Evolutionary conservation across 2,113 vertebrate genomes (phyloP), one percentile per base, ranked within the genome.

Genomic region (Eclectus roratus): DNA sequence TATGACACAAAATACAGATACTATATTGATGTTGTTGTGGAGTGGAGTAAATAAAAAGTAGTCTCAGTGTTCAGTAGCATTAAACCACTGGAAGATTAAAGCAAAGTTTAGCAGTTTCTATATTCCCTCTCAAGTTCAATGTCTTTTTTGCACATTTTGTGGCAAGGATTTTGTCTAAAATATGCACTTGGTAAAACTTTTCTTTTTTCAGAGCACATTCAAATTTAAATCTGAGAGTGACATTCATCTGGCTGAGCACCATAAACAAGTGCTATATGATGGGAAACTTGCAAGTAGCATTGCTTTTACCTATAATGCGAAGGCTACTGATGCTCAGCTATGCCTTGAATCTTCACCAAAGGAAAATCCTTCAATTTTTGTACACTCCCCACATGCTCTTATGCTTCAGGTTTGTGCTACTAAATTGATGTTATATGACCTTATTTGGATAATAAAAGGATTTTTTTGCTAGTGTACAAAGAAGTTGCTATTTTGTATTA

Each of bases 191-290:
- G 27, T 94, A 50, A 91, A 94, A 80, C 5, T 66, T 78, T 39
- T 77, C 63, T 33, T 78, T 78, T 88, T 65, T 39, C 98, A 99
- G 99, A 99, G 99, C 98, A 99, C 99, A 13, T 99, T 99, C 95
- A 99, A 99, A 95, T 99, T 99, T 95, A 99, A 99, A 94, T 99
- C 99, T 0, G 99, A 99, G 97, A 99, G 99, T 89, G 99, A 99
- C 94, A 99, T 99, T 97, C 99, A 99, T 97, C 98, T 99, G 98
- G 99, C 99, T 7, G 99, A 99, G 97, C 99, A 99, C 95, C 99
- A 99, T 80, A 99, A 99, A 93, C 99, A 99, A 97, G 99, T 99
- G 85, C 94, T 99, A 4, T 99, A 99, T 31, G 99, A 99, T 71
- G 98, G 99, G 58, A 99, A 99, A 94, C 98, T 99, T 90, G 99